These are phyloP conservation scores for Pammene aurita DNA, from an alignment of 2,888 invertebrate genomes.

Conservation along the genomic window DNA sequence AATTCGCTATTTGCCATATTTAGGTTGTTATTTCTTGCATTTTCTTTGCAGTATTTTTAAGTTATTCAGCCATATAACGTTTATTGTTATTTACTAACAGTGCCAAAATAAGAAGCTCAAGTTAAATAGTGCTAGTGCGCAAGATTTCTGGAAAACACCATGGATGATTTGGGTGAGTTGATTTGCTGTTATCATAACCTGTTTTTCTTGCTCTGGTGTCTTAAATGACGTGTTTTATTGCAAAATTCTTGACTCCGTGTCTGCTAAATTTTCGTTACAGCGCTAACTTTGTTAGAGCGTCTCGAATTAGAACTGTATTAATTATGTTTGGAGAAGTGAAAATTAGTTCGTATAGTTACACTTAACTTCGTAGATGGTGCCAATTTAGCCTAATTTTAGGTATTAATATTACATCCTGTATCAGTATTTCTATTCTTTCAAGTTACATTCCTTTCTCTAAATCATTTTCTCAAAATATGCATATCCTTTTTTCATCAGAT, in stretches of 20 bases:
- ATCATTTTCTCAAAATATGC: no score
- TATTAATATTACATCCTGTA: not conserved
- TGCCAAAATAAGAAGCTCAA: conserved; percentile 47
- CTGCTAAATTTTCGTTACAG: conserved; percentile 16
- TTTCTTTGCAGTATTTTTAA: conserved; percentile 56
- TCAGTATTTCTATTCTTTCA: not conserved
- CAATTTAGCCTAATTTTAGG: not conserved
- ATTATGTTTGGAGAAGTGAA: not conserved
- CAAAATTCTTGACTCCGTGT: conserved; percentile 51
- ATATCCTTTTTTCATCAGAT: no score
- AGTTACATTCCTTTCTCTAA: no score
- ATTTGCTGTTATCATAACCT: conserved; percentile 75
- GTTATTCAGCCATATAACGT: conserved; percentile 47
- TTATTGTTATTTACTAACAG: conserved; percentile 44
- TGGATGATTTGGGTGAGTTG: conserved; percentile 81
- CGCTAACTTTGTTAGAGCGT: conserved; percentile 19
- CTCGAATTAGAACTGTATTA: conserved; percentile 1
- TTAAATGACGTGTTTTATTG: conserved; percentile 72
- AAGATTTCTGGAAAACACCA: conserved; percentile 51
- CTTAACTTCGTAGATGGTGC: not conserved
- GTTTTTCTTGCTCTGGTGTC: conserved; percentile 63
- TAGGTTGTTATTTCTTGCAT: conserved; percentile 58
- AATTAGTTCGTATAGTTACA: not conserved
- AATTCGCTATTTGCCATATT: conserved; percentile 59
- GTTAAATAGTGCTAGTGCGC: conserved; percentile 45